Evolutionary conservation across 2,888 invertebrate species (phyloP), one percentile per base, ranked within the genome.

Genomic region (Oxyscelio sp.): DNA sequence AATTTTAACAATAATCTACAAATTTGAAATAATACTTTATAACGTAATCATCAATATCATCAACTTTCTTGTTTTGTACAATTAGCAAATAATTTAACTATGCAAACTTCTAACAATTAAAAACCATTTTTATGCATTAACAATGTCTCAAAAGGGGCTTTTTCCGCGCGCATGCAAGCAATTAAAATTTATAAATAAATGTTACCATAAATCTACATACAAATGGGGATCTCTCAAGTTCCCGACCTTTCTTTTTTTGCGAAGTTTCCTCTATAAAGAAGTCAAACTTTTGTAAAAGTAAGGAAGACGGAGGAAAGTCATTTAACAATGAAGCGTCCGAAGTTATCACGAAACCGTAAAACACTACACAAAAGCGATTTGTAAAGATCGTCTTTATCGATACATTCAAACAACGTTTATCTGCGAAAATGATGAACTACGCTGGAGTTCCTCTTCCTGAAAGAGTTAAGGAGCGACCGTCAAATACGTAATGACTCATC

Each of bases 111-210:
- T 1, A 13, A 11, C 6, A 27, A 43, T 45, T 45, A 45, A 45
- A 45, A 19, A 45, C 17, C 45, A 8, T 45, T 45, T 45, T 45
- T 19, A 45, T 45, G 9, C 17, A 45, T 45, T 45, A 45, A 19
- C 17, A 9, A 2, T 45, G 19, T 19, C 19, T 45, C 43, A 9
- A 43, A 43, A 43, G 43, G 6, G 15, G 1, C 43, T 43, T 43
- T 43, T 43, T 15, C 43, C 43, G 8, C n/a, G 13, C 4, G n/a
- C n/a, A 3, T 8, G 11, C 45, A 13, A 54, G 21, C 27, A 54
- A 48, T 73, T 73, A 52, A 65, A 59, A 73, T 80, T 52, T 80
- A 59, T 66, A 73, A 58, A 71, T 65, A 79, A 71, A 79, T 19
- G 58, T 65, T 50, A 79, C 54, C 58, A 63, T 56, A 71, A 79